Conservation (phyloP, 2,888 invertebrate genomes). For the Lapara coniferarum region DNA sequence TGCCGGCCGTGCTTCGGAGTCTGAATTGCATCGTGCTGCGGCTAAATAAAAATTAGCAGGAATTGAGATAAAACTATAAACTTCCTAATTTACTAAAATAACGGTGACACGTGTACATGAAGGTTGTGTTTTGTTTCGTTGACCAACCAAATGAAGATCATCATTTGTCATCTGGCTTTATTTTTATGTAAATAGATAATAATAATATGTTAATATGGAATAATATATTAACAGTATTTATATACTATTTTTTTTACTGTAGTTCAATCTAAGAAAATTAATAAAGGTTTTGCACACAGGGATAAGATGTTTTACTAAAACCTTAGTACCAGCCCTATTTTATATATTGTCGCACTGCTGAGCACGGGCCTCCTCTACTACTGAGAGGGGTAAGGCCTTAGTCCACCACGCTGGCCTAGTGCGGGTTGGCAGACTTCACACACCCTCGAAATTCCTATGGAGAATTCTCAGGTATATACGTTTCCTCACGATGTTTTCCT, state of each 20-base stretch:
- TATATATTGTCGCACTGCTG: too few species aligned
- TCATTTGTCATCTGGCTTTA: conserved; percentile 12
- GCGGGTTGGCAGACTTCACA: too few species aligned
- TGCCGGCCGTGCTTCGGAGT: conserved; percentile 49
- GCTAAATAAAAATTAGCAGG: conserved; percentile 43
- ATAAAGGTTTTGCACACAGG: not conserved
- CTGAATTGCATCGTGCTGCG: conserved; percentile 56
- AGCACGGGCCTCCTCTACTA: too few species aligned
- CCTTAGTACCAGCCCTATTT: too few species aligned
- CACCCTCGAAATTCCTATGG: too few species aligned
- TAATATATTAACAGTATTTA: not conserved
- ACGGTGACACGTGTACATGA: not conserved
- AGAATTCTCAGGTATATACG: too few species aligned
- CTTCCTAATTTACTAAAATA: conserved; percentile 23
- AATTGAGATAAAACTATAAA: conserved; percentile 22
- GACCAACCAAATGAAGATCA: not conserved
- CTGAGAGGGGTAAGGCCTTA: too few species aligned
- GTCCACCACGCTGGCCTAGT: too few species aligned
- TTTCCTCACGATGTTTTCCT: too few species aligned
- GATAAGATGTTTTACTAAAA: too few species aligned
- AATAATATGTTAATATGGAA: not conserved
- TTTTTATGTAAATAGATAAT: not conserved
- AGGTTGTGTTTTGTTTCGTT: too few species aligned
- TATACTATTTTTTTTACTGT: too few species aligned
- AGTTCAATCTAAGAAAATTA: not conserved